These are phyloP conservation scores for Diuraphis noxia DNA, from an alignment of 1,140 invertebrate species.

Conservation along the genomic window DNA sequence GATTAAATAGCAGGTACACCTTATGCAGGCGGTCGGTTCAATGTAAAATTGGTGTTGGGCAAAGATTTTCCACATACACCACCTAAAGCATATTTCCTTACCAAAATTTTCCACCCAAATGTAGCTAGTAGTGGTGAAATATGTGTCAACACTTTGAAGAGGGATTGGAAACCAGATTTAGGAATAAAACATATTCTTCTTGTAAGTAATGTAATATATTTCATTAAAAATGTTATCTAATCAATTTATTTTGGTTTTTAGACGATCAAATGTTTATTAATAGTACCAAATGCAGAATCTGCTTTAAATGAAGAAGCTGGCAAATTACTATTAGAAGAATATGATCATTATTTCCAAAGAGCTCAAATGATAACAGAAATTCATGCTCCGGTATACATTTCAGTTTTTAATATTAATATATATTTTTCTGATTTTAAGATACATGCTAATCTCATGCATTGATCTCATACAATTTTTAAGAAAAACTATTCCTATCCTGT, in stretches of 20 bases:
- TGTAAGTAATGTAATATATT: conserved; percentile 63
- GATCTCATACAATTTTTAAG: too few species aligned
- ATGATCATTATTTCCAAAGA: conserved; percentile 86
- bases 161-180: conserved; percentile 95
- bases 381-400: conserved; percentile 72
- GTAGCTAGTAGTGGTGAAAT: conserved; percentile 91
- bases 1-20: conserved; percentile 75
- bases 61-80: conserved; percentile 92
- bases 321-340: conserved; percentile 85
- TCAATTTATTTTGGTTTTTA: conserved; percentile 60
- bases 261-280: conserved; percentile 89
- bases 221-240: neutral
- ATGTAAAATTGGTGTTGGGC: conserved; percentile 85
- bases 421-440: too few species aligned
- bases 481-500: too few species aligned
- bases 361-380: conserved; percentile 95
- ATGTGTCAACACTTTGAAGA: conserved; percentile 96
- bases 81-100: conserved; percentile 93
- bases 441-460: too few species aligned
- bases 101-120: conserved; percentile 98
- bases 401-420: neutral
- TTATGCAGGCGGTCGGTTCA: conserved; percentile 81
- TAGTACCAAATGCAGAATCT: conserved; percentile 92
- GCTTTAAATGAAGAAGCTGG: conserved; percentile 93
- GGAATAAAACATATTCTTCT: conserved; percentile 95